These are phyloP conservation scores for Pongo pygmaeus DNA, from an alignment of 2,113 vertebrate genomes.

Conservation along the genomic window DNA sequence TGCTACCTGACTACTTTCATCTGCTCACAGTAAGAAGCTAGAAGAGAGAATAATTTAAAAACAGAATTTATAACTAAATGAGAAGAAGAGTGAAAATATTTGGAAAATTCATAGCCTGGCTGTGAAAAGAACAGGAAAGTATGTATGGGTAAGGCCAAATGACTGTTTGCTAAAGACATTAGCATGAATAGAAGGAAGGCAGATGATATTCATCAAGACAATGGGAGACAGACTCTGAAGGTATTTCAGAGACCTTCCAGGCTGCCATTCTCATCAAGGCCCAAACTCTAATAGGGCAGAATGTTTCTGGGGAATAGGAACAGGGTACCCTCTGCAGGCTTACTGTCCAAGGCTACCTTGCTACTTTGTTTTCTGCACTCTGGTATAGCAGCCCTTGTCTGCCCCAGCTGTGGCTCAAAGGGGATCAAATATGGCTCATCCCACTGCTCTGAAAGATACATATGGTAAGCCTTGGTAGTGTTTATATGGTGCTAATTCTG, in stretches of 20 bases:
- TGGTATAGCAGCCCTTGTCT: background rate
- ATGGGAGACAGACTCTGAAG: background rate
- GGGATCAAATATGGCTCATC: background rate
- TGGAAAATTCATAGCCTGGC: background rate
- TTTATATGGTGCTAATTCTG: background rate
- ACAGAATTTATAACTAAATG: background rate
- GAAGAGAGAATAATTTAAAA: background rate
- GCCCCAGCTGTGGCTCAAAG: background rate
- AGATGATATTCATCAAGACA: background rate
- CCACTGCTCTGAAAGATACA: background rate
- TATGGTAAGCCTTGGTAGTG: background rate
- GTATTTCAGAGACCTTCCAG: background rate
- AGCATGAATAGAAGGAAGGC: background rate
- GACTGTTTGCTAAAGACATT: background rate
- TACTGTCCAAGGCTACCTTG: background rate
- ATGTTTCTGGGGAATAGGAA: background rate
- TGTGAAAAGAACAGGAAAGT: background rate
- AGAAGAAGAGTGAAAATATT: background rate
- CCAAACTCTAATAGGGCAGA: background rate
- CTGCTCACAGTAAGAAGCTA: background rate
- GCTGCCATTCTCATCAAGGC: background rate
- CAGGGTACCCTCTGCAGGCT: background rate
- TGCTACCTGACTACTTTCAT: background rate
- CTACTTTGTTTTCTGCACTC: background rate
- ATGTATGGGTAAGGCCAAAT: background rate